phyloP scores from a whole-genome alignment of 2,888 invertebrate genomes.

The Chrysomela aeneicollis region DNA sequence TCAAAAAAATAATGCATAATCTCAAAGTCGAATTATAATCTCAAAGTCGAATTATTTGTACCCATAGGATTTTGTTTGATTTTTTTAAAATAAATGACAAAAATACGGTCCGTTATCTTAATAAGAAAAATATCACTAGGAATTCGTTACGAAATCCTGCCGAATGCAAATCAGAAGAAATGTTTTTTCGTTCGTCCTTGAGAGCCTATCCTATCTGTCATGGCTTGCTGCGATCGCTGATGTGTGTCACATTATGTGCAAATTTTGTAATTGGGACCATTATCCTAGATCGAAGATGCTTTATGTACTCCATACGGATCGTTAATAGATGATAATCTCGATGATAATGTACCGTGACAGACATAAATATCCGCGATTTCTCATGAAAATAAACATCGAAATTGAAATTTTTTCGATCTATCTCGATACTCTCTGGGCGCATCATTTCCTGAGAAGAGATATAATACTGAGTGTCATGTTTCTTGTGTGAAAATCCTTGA shows the following conservation, averaged over 20 bases:
- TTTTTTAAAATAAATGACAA: too few relatives aligned
- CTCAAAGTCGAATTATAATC: too few relatives aligned
- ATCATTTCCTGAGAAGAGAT: too few relatives aligned
- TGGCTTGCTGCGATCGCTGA: slow-evolving; percentile 39
- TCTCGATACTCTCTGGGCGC: too few relatives aligned
- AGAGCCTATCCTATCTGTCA: slow-evolving; percentile 49
- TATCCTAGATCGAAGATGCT: slow-evolving; percentile 48
- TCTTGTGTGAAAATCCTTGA: too few relatives aligned
- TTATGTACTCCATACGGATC: slow-evolving; percentile 9
- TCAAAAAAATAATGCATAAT: too few relatives aligned
- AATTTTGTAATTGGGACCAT: slow-evolving; percentile 58
- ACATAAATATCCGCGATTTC: background rate
- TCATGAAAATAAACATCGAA: background rate
- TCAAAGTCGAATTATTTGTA: too few relatives aligned
- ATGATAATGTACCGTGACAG: background rate
- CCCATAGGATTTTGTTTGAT: too few relatives aligned
- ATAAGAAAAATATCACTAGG: too few relatives aligned
- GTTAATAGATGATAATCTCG: background rate
- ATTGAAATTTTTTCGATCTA: too few relatives aligned
- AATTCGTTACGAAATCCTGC: background rate
- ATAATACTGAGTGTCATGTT: too few relatives aligned
- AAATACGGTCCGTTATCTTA: too few relatives aligned
- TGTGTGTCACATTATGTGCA: slow-evolving; percentile 57
- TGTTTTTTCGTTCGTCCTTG: slow-evolving; percentile 45
- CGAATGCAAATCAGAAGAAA: background rate